A percentile compares a stretch with the other conserved stretches of the same genome.
phyloP scores from a whole-genome alignment of 2,113 vertebrate genomes.

The Gobio gobio region DNA sequence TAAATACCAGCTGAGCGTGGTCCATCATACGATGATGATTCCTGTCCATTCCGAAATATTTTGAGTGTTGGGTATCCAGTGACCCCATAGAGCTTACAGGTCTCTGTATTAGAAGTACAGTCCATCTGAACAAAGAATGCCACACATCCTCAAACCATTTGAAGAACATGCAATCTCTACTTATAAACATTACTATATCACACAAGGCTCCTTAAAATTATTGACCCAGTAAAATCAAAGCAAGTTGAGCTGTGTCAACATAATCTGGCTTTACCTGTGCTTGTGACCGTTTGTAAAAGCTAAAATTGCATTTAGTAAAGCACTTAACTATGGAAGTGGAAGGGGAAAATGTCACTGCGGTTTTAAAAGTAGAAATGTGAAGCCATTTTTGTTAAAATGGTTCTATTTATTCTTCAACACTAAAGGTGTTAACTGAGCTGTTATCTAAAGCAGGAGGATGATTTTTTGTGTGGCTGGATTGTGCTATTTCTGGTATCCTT shows the following conservation, averaged over 20 bases:
- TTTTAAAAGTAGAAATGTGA: not conserved
- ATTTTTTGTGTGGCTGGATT: not conserved
- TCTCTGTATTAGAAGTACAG: constrained; percentile 68
- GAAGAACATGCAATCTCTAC: not conserved
- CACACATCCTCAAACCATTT: not conserved
- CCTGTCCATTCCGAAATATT: constrained; percentile 74
- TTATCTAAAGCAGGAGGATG: not conserved
- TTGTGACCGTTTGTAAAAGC: not conserved
- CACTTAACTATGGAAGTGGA: not conserved
- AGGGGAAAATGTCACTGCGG: too few species aligned
- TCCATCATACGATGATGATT: constrained; percentile 72
- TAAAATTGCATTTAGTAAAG: not conserved
- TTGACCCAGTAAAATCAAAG: not conserved
- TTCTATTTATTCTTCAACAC: not conserved
- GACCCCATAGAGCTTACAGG: constrained; percentile 69
- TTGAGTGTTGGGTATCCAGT: constrained; percentile 75
- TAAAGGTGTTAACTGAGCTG: not conserved
- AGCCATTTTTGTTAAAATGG: too few species aligned
- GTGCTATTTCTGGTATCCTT: not conserved
- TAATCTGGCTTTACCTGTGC: not conserved
- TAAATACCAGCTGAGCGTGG: constrained; percentile 73
- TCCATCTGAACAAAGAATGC: constrained; percentile 68
- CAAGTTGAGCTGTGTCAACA: not conserved
- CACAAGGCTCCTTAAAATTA: not conserved
- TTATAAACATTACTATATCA: not conserved